Base-by-base conservation (phyloP, 1,140 invertebrate species). In the Brachionus rubens region DNA sequence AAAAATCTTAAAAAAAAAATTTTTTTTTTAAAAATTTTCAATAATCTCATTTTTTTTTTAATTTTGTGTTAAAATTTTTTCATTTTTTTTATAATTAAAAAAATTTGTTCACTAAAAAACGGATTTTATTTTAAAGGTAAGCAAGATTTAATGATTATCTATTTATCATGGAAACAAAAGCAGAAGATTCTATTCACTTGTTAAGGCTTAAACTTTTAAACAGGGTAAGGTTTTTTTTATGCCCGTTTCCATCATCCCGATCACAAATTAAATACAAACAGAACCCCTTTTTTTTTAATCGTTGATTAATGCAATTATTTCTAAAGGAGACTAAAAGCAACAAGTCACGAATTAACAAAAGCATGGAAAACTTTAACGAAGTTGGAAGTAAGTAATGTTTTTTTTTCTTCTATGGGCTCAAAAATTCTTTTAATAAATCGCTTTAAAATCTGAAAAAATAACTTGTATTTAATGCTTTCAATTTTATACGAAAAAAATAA, bases 101-200 rank as follows among this genome's bases (percentile, higher is more conserved):
- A 33, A 33, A 59, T 33, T 36, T 33, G 19, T 33, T 59, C 10
- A 59, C 19, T 59, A 36, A 12, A 30, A 46, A 43, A 28, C 10
- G 56, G 59, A 43, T 24, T 65, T 46, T 41, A 43, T 43, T 65
- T 65, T 59, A 1, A 59, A 59, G 54, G 54, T 59, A 59, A 59
- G 54, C 30, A 16, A 36, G 36, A 43, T 65, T 65, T 65, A 43
- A 21, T 30, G 5, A 33, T 16, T 24, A 9, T 43, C 24, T 14
- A 21, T 1, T 26, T 43, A 65, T 43, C 4, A 65, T 65, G 59
- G 59, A 65, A 26, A 65, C 59, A 21, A 65, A 65, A 65, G 33
- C 59, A 24, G 59, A 65, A 65, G 59, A 65, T 28, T 43, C 59
- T 21, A 65, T 65, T 43, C 59, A 65, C 26, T 43, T 43, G 19